These are phyloP conservation scores for Dendroctonus valens DNA, from an alignment of 1,140 invertebrate genomes.

Conservation along the genomic window DNA sequence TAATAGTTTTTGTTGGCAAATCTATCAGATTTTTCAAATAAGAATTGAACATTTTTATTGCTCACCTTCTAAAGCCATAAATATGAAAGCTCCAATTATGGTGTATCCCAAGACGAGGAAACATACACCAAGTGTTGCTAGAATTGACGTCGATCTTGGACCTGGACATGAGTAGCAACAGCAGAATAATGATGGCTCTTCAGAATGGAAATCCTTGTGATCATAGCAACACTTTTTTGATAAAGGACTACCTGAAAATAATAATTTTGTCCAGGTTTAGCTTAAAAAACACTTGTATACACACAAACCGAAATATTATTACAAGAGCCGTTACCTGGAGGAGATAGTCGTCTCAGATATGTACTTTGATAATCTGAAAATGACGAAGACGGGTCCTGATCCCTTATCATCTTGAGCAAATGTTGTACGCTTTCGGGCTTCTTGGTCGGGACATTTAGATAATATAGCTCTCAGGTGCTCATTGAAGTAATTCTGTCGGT, in stretches of 20 bases:
- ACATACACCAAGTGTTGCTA: slow-evolving; percentile 65
- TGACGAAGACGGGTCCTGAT: slow-evolving; percentile 27
- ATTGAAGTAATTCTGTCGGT: too few species aligned
- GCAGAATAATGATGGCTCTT: slow-evolving; percentile 44
- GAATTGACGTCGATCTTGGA: slow-evolving; percentile 42
- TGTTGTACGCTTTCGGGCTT: not conserved
- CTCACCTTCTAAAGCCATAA: slow-evolving; percentile 77
- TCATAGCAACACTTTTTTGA: slow-evolving; percentile 48
- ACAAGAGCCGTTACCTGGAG: slow-evolving; percentile 24
- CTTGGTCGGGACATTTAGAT: slow-evolving; percentile 1
- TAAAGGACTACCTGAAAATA: slow-evolving; percentile 39
- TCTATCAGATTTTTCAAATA: too few species aligned
- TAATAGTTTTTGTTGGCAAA: too few species aligned
- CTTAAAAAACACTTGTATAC: not conserved
- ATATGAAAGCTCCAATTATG: slow-evolving; percentile 86
- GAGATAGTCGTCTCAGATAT: slow-evolving; percentile 30
- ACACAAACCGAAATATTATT: too few species aligned
- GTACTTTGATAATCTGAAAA: slow-evolving; percentile 34
- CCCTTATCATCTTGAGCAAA: slow-evolving; percentile 37
- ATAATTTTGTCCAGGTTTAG: not conserved
- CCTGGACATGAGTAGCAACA: slow-evolving; percentile 49
- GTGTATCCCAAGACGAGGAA: slow-evolving; percentile 86
- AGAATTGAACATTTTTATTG: too few species aligned
- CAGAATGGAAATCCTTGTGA: slow-evolving; percentile 37
- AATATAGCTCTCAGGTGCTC: too few species aligned